Conservation (phyloP, 2,113 vertebrate species). For the Anarrhichthys ocellatus region DNA sequence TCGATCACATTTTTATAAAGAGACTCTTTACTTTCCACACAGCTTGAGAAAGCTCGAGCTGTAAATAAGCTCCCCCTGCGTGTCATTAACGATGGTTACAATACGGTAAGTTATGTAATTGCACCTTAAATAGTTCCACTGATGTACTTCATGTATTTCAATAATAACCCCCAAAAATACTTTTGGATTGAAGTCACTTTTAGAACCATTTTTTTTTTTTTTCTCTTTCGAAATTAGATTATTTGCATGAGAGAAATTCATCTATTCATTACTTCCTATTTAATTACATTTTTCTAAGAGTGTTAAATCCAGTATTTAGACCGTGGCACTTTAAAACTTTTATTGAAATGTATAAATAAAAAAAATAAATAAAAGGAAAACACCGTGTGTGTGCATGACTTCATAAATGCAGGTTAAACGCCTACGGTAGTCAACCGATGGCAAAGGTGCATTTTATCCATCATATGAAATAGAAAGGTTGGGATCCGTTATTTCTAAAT, state of each 20-base stretch:
- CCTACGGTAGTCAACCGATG: neutral
- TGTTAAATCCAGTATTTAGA: conserved; percentile 39
- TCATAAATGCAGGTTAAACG: neutral
- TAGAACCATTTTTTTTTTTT: neutral
- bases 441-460: conserved; percentile 30
- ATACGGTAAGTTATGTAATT: neutral
- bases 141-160: neutral
- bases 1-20: neutral
- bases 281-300: conserved; percentile 14
- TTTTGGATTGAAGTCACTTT: conserved; percentile 2
- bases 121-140: conserved; percentile 1
- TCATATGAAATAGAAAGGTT: conserved; percentile 29
- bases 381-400: conserved; percentile 30
- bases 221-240: conserved; percentile 8
- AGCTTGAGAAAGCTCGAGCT: neutral
- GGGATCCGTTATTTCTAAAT: conserved; percentile 10
- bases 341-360: conserved; percentile 38
- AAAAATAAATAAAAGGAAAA: conserved; percentile 57
- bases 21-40: neutral
- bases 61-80: neutral
- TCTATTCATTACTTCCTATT: conserved; percentile 45
- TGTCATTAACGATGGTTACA: neutral
- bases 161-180: neutral
- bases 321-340: conserved; percentile 47
- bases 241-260: conserved; percentile 24